phyloP scores from a whole-genome alignment of 2,113 vertebrate genomes.

The Sardina pilchardus region DNA sequence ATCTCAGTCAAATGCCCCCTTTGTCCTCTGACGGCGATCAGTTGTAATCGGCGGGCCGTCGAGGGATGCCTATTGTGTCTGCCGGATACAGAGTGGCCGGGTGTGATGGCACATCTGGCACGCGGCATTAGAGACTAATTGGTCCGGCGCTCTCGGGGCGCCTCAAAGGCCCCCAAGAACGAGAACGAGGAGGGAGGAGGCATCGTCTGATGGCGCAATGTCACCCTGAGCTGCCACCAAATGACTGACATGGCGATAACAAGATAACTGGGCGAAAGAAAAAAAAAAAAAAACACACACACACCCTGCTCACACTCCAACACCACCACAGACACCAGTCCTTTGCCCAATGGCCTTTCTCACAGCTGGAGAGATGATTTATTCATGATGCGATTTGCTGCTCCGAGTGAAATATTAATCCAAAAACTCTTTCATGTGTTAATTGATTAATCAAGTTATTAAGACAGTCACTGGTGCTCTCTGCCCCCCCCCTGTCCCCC shows the following conservation, averaged over 20 bases:
- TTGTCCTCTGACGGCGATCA: conserved; percentile 4
- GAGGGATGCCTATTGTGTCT: background rate
- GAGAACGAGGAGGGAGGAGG: background rate
- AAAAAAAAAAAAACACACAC: background rate
- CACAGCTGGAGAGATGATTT: conserved; percentile 40
- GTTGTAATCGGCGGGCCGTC: background rate
- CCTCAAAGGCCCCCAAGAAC: background rate
- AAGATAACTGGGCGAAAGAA: conserved; percentile 23
- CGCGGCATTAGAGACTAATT: conserved; percentile 27
- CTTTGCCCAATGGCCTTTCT: conserved; percentile 12
- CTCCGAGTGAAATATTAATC: conserved; percentile 35
- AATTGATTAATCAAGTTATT: conserved; percentile 36
- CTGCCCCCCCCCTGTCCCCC: background rate
- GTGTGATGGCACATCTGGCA: conserved; percentile 22
- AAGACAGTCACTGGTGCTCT: background rate
- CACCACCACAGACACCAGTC: background rate
- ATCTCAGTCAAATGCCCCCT: background rate
- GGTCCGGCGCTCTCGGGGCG: background rate
- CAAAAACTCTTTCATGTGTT: conserved; percentile 38
- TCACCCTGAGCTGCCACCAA: background rate
- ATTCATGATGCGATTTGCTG: conserved; percentile 34
- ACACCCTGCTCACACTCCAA: too few relatives aligned
- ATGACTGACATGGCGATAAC: background rate
- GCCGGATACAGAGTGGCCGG: background rate
- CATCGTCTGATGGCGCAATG: background rate